Evolutionary conservation across 2,888 invertebrate genomes (phyloP).

Genomic region (Spodoptera picta): DNA sequence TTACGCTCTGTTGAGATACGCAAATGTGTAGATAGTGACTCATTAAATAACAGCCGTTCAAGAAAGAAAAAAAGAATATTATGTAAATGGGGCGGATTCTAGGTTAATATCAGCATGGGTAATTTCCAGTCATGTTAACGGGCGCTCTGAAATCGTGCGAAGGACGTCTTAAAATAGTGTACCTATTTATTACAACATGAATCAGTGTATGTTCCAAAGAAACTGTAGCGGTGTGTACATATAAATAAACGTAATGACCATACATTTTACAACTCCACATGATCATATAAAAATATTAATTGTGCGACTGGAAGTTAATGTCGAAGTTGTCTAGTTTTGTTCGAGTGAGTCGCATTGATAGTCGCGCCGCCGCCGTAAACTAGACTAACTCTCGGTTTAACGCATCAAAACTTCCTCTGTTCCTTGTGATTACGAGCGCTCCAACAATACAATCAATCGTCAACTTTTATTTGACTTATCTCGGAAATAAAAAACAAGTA

Average conservation of each 20-base stretch:
- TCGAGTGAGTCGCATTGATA: conserved; percentile 63
- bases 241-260: conserved; percentile 63
- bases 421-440: conserved; percentile 77
- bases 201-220: conserved; percentile 72
- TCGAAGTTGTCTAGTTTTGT: conserved; percentile 67
- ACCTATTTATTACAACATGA: conserved; percentile 80
- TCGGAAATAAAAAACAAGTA: conserved; percentile 84
- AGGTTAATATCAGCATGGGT: conserved; percentile 76
- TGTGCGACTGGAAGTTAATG: conserved; percentile 63
- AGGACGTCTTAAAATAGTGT: conserved; percentile 85
- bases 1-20: conserved; percentile 56
- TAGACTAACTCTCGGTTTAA: conserved; percentile 70
- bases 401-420: conserved; percentile 70
- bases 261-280: conserved; percentile 59
- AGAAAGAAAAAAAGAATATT: conserved; percentile 67
- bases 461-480: conserved; percentile 87
- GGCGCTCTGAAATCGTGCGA: conserved; percentile 79
- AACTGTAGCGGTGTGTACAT: conserved; percentile 61
- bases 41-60: conserved; percentile 58
- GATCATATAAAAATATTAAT: conserved; percentile 65
- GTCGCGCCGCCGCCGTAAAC: conserved; percentile 63
- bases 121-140: conserved; percentile 80
- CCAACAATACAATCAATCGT: conserved; percentile 86
- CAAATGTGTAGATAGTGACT: conserved; percentile 58
- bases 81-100: conserved; percentile 71